Evolutionary conservation across 2,797 vertebrate species (phyloP).

Genomic region (Oryzias sinensis): DNA sequence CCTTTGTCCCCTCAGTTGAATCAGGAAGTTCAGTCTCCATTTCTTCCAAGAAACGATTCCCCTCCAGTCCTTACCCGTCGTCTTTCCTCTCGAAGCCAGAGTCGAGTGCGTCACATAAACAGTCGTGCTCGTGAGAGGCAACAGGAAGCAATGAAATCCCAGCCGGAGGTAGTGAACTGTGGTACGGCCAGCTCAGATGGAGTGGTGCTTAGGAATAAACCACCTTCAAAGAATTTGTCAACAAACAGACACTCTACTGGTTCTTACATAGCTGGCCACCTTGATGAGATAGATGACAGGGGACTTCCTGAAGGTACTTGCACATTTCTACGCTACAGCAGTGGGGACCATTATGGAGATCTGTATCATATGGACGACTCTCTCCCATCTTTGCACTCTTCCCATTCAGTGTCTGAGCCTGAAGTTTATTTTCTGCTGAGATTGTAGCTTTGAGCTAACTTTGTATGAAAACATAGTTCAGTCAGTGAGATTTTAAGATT

Average conservation of each 20-base stretch:
- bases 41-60: conserved; percentile 62
- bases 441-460: conserved; percentile 75
- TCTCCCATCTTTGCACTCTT: conserved; percentile 70
- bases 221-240: conserved; percentile 65
- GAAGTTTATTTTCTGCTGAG: conserved; percentile 96
- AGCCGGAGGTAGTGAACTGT: conserved; percentile 34
- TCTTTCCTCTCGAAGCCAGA: conserved; percentile 94
- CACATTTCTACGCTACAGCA: conserved; percentile 69
- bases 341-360: conserved; percentile 77
- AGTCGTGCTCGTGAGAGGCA: conserved; percentile 91
- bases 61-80: conserved; percentile 86
- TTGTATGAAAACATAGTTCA: conserved; percentile 8
- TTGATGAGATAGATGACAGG: conserved; percentile 81
- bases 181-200: conserved; percentile 49
- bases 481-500: conserved; percentile 25
- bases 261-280: conserved; percentile 90
- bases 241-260: conserved; percentile 93
- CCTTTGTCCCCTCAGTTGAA: conserved; percentile 25
- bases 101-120: conserved; percentile 94
- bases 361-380: conserved; percentile 68
- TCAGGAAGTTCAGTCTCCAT: conserved; percentile 23
- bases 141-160: conserved; percentile 86
- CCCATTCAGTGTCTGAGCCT: conserved; percentile 81
- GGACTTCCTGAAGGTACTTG: conserved; percentile 92
- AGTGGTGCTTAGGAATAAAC: conserved; percentile 85